phyloP scores from a whole-genome alignment of 30 jellyfish, hydroid and myxozoan species.

The Nemopilema nomurai region DNA sequence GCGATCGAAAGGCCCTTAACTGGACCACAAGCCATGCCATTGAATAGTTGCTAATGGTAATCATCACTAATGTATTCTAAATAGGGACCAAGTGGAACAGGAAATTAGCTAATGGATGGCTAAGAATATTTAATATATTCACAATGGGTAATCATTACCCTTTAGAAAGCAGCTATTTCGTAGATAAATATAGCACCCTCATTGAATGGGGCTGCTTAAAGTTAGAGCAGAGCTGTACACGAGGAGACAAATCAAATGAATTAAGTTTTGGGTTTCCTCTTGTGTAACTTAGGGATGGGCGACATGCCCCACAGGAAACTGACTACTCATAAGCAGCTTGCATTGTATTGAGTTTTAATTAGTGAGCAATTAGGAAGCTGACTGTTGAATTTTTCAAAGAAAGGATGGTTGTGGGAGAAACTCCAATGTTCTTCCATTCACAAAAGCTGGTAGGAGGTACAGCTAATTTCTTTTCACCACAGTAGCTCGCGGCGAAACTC shows the following conservation, averaged over 20 bases:
- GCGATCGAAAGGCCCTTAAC: background rate
- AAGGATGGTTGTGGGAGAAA: background rate
- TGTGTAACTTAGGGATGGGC: background rate
- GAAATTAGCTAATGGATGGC: background rate
- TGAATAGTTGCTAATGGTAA: too few species aligned
- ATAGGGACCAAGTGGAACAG: background rate
- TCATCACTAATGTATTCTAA: background rate
- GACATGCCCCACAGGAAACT: background rate
- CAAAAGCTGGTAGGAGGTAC: background rate
- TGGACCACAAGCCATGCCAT: background rate
- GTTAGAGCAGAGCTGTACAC: background rate
- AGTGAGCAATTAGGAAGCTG: background rate
- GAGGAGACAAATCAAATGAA: background rate
- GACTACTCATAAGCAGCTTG: background rate
- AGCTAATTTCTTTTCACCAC: background rate
- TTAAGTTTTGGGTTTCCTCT: background rate
- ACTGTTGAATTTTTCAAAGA: background rate
- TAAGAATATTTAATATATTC: background rate
- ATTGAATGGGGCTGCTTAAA: background rate
- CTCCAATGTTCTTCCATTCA: background rate
- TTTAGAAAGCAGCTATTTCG: background rate
- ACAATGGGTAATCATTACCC: background rate
- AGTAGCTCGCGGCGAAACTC: background rate
- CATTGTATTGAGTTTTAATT: background rate
- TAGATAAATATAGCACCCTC: background rate